Evolutionary conservation across 2,888 invertebrate species (phyloP).

Genomic region (Drosophila mimica): DNA sequence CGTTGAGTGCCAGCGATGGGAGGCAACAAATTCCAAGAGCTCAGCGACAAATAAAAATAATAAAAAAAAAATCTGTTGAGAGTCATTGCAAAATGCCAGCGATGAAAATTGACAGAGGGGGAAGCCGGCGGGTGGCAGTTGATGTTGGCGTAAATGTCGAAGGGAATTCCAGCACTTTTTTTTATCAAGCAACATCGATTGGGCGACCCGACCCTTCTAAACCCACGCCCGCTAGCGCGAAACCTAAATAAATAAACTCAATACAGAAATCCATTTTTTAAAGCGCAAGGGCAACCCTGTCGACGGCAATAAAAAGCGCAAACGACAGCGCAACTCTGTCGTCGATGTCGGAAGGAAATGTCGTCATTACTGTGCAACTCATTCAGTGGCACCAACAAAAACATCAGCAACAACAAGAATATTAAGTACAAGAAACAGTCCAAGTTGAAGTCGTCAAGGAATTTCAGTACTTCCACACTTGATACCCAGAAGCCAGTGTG

Average conservation of each 20-base stretch:
- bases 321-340: constrained; percentile 46
- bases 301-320: constrained; percentile 66
- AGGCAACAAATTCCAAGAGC: constrained; percentile 30
- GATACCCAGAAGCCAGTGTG: constrained; percentile 54
- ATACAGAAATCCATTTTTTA: constrained; percentile 55
- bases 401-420: constrained; percentile 6
- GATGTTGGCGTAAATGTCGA: constrained; percentile 52
- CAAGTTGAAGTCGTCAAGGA: constrained; percentile 57
- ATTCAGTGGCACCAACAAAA: constrained; percentile 28
- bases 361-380: constrained; percentile 73
- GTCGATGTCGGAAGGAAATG: constrained; percentile 68
- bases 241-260: constrained; percentile 72
- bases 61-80: constrained; percentile 40
- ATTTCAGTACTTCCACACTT: constrained; percentile 59
- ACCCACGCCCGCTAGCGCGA: constrained; percentile 10
- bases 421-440: constrained; percentile 32
- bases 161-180: constrained; percentile 57
- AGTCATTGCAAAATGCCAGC: constrained; percentile 37
- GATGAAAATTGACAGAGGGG: constrained; percentile 23
- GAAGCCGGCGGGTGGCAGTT: background rate
- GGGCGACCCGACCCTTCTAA: constrained; percentile 41
- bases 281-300: constrained; percentile 49
- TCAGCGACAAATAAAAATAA: constrained; percentile 28
- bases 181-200: constrained; percentile 73
- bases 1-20: constrained; percentile 39